Base-by-base conservation (phyloP, 1,140 invertebrate genomes). In the Manduca sexta region DNA sequence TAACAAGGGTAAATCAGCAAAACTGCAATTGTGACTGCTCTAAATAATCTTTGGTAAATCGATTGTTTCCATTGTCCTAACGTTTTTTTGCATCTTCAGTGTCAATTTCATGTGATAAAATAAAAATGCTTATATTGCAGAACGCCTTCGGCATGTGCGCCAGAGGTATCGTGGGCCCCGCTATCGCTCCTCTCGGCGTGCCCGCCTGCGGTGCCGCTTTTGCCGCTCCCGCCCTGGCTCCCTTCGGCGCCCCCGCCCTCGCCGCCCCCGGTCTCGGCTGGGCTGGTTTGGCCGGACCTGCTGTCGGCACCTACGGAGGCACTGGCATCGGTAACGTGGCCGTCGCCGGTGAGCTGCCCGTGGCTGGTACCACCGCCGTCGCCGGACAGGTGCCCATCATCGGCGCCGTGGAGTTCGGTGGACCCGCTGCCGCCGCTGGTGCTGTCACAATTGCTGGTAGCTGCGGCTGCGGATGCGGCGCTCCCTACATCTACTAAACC, bases 281-380 rank as follows among this genome's bases (percentile, higher is more conserved):
- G 21, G 8, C 4, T 26, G 21, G 21, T 26, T 8, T 26, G 21
- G 21, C 21, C 13, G 40, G 8, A 6, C 12, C 16, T 26, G n/a
- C 7, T 12, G 15, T 38, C 2, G 61, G 52, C 1, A 48, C 52
- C 3, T 75, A 73, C 15, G 69, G 69, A 2, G 69, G 69, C 15
- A 52, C 50, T 11, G 72, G 72, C 7, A 40, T 65, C 6, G 72
- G 72, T 16, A 61, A 68, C 15, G 60, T 75, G 2, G 58, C 55
- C 1, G 69, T 73, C 4, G 47, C 53, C 10, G 70, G 72, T 3
- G 69, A 75, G 41, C 58, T 75, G 43, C 69, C 69, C 11, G 73
- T 75, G 7, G 16, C 39, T 11, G 40, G 45, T 33, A 14, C 38
- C 34, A 21, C 31, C 7, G 26, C 14, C 16, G 37, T 39, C 37